phyloP scores from a whole-genome alignment of 2,888 invertebrate genomes.

The Pammene aurita region DNA sequence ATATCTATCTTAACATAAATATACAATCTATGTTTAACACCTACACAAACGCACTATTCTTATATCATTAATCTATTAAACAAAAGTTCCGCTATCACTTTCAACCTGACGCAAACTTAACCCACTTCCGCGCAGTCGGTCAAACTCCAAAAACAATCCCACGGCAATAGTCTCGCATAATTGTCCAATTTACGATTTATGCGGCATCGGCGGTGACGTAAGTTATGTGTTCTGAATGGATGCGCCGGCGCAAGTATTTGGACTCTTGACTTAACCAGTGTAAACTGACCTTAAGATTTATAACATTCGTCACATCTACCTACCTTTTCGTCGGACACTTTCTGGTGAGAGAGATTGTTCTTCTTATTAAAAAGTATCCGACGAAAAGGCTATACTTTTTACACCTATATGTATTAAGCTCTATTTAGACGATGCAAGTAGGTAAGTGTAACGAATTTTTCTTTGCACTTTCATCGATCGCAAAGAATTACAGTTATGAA shows the following conservation, averaged over 20 bases:
- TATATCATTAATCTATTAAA: too few species aligned
- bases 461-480: too few species aligned
- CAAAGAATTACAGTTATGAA: too few species aligned
- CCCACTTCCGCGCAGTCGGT: slow-evolving; percentile 42
- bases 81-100: slow-evolving; percentile 17
- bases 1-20: too few species aligned
- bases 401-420: too few species aligned
- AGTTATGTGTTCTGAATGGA: slow-evolving; percentile 43
- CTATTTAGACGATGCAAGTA: too few species aligned
- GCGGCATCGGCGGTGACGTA: slow-evolving; percentile 58
- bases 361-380: too few species aligned
- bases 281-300: neutral
- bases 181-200: slow-evolving; percentile 54
- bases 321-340: neutral
- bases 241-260: neutral
- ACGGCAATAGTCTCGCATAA: slow-evolving; percentile 60
- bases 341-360: too few species aligned
- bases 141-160: slow-evolving; percentile 51
- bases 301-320: neutral
- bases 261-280: neutral
- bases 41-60: too few species aligned
- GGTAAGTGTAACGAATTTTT: too few species aligned
- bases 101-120: slow-evolving; percentile 24
- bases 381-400: too few species aligned
- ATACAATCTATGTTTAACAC: too few species aligned